A percentile compares a stretch with the other conserved stretches of the same genome.
Conservation (phyloP, 2,888 invertebrate genomes). For the Aporophyla lueneburgensis region DNA sequence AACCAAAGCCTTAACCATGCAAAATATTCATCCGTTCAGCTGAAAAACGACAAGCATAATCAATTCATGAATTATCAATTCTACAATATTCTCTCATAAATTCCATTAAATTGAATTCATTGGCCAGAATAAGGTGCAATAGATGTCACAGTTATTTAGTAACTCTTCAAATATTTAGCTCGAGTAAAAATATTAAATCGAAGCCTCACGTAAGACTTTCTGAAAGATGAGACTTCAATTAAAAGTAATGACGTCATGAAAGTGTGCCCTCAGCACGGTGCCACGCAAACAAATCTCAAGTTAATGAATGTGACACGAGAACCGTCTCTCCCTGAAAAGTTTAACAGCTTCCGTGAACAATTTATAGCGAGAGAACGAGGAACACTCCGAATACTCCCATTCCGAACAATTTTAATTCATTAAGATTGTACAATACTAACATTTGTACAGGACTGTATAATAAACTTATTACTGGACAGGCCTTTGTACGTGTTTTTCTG, state of each 20-base stretch:
- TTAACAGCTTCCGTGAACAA: slow-evolving; percentile 24
- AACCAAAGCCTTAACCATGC: not conserved
- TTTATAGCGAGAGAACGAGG: slow-evolving; percentile 36
- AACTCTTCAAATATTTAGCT: no score
- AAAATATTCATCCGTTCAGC: not conserved
- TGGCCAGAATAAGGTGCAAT: not conserved
- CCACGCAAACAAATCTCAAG: slow-evolving; percentile 13
- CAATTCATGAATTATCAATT: not conserved
- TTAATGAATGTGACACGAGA: slow-evolving; percentile 41
- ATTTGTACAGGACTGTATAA: slow-evolving; percentile 18
- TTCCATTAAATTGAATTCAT: not conserved
- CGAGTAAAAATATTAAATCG: not conserved
- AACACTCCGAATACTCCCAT: slow-evolving; percentile 19
- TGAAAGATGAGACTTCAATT: slow-evolving; percentile 1
- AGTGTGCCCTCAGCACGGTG: slow-evolving; percentile 18
- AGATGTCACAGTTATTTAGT: not conserved
- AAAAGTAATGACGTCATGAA: slow-evolving; percentile 41
- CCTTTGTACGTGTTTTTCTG: no score
- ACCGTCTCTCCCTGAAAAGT: slow-evolving; percentile 17
- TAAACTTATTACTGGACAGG: slow-evolving; percentile 12
- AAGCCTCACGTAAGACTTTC: not conserved
- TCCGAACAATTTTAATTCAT: slow-evolving; percentile 30
- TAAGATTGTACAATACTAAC: slow-evolving; percentile 22
- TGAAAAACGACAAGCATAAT: not conserved
- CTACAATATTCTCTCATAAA: no score